Base-by-base conservation (phyloP, 2,113 vertebrate species). In the Tursiops truncatus region DNA sequence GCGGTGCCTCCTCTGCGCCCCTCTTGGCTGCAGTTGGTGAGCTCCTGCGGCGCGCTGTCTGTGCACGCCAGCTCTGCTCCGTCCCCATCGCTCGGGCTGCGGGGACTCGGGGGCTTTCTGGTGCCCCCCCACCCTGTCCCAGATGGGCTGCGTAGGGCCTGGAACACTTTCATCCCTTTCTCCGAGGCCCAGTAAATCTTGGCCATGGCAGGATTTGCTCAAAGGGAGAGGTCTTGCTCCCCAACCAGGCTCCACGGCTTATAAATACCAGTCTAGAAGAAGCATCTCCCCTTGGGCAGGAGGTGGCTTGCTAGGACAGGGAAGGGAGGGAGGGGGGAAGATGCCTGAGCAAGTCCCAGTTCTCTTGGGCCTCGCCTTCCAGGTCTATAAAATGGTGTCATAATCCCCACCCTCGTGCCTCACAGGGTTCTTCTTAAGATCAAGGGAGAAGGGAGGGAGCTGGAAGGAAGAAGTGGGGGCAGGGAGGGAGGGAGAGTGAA, bases 241-340 rank as follows among this genome's bases (percentile, higher is more conserved):
- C 47, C 3, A 12, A 6, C 41, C 26, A 18, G 31, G 44, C 53
- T 36, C 1, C 2, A 0, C 0, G 5, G 26, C 2, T 80, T 12
- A 18, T 17, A 33, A 25, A 41, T 0, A 3, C n/a, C 33, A 8
- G 20, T 6, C 63, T 8, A 38, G 33, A 68, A 83, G 47, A 60
- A 33, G 47, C 3, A 4, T 2, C 44, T 47, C 74, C 7, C 2
- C 12, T 17, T 1, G 13, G 47, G 21, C n/a, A 77, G 47, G 62
- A n/a, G 2, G 3, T 31, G 33, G 14, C 18, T 25, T 15, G 26
- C n/a, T 44, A 31, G 38, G 50, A 74, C 2, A 2, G 2, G 1
- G 50, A 2, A 70, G 71, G 44, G 17, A 76, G 81, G 28, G 33
- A 36, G 2, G 1, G 4, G 4, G n/a, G 20, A 15, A 21, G 50